Percentiles rank a stretch among this genome's conserved stretches.
Evolutionary conservation across 1,140 invertebrate genomes (phyloP).

Genomic region (Coptotermes formosanus): DNA sequence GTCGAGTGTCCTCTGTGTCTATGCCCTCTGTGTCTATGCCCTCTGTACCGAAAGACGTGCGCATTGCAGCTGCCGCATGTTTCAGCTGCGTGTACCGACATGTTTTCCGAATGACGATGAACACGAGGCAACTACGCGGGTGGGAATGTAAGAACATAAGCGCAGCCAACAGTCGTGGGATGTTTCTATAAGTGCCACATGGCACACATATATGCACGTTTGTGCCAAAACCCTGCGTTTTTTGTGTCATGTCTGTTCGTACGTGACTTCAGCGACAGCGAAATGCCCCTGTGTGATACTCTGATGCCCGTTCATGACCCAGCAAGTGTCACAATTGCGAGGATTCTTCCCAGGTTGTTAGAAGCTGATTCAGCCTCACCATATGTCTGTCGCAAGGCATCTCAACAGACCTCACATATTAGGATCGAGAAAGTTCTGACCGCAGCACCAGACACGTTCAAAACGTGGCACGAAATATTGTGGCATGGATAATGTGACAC

Average conservation of each 20-base stretch:
- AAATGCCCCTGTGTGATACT: neutral
- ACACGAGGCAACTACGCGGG: neutral
- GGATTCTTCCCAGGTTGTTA: neutral
- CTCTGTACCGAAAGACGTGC: too few relatives aligned
- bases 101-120: constrained; percentile 1
- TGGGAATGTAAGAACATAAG: neutral
- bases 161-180: neutral
- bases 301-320: neutral
- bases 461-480: neutral
- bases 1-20: too few relatives aligned
- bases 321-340: neutral
- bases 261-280: neutral
- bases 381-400: neutral
- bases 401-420: neutral
- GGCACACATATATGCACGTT: neutral
- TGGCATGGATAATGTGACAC: neutral
- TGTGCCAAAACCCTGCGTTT: neutral
- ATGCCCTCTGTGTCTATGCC: too few relatives aligned
- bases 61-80: too few relatives aligned
- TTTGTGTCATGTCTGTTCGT: neutral
- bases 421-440: neutral
- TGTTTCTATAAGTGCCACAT: neutral
- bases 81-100: too few relatives aligned
- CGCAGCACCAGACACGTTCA: neutral
- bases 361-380: neutral